Evolutionary conservation across 2,797 vertebrate species (phyloP).

Genomic region (Limnodromus scolopaceus): DNA sequence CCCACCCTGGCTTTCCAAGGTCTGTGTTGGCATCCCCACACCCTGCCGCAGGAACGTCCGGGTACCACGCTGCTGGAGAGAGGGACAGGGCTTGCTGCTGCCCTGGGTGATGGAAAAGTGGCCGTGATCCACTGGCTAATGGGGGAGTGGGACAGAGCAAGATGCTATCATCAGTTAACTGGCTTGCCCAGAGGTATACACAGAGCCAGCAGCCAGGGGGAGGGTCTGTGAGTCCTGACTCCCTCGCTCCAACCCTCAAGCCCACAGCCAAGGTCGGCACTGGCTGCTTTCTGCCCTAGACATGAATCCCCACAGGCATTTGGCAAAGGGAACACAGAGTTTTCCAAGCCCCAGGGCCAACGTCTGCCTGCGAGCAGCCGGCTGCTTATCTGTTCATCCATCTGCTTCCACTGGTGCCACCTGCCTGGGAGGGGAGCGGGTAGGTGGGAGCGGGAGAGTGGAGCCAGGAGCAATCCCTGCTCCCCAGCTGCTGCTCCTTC

Average conservation of each 20-base stretch:
- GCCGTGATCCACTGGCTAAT: rapidly evolving
- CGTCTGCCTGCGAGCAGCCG: neutral
- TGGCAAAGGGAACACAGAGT: neutral
- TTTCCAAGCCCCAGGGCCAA: neutral
- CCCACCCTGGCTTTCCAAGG: neutral
- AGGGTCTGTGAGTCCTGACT: neutral
- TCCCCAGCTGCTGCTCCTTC: constrained; percentile 74
- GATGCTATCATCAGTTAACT: rapidly evolving
- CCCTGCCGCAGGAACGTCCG: rapidly evolving
- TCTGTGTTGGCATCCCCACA: rapidly evolving
- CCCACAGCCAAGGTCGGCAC: rapidly evolving
- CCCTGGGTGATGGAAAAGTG: neutral
- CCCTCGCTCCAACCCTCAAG: rapidly evolving
- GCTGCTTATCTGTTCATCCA: constrained; percentile 72
- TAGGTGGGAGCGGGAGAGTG: constrained; percentile 19
- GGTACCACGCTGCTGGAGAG: rapidly evolving
- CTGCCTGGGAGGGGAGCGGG: constrained; percentile 63
- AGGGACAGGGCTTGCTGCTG: neutral
- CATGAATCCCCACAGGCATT: rapidly evolving
- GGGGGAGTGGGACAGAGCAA: neutral
- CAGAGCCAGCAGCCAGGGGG: neutral
- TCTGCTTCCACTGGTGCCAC: constrained; percentile 66
- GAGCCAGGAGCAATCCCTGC: constrained; percentile 72
- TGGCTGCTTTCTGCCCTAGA: neutral
- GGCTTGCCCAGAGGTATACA: neutral